Base-by-base conservation (phyloP, 2,888 invertebrate genomes). In the Beris morrisii region DNA sequence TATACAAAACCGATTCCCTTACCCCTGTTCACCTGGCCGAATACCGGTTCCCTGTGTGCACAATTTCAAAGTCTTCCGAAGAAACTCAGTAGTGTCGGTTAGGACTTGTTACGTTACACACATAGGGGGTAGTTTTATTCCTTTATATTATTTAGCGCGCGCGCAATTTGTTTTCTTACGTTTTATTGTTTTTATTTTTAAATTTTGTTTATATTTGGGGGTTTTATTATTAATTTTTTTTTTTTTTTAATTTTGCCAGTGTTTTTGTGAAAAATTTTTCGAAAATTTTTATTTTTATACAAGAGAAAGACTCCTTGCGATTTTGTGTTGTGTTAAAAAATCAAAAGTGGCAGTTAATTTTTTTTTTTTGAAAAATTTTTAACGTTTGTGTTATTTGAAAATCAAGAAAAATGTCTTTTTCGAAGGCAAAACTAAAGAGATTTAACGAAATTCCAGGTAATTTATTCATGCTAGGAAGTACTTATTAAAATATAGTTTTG, bases 401-500 rank as follows among this genome's bases (percentile, higher is more conserved):
- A 38, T 9, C 9, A 30, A 30, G 31, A 9, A 68, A 63, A 56
- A 80, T 78, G 78, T 79, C 78, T 43, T 79, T 81, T 65, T 78
- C 78, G 32, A 81, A 81, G 73, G 80, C 80, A 44, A 81, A 81
- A 74, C 74, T 81, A 67, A 81, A 80, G 71, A 77, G 80, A 61
- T 81, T 81, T 68, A 81, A 81, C 55, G 80, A 81, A 68, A 74
- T 80, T 57, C 58, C 68, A 67, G 70, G 71, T 71, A 71, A 67
- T 57, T 22, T 38, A 38, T 38, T 38, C 1, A 38, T 22, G 3
- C 2, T 22, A 22, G 22, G 22, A 22, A 22, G 3, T 22, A 22
- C 22, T 38, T 38, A 7, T 38, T 38, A 7, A 38, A 38, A 38
- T 38, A 38, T 38, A 7, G 5, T 38, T 38, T 38, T 38, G 38